Conservation (phyloP, 2,113 vertebrate genomes). For the Ictidomys tridecemlineatus region DNA sequence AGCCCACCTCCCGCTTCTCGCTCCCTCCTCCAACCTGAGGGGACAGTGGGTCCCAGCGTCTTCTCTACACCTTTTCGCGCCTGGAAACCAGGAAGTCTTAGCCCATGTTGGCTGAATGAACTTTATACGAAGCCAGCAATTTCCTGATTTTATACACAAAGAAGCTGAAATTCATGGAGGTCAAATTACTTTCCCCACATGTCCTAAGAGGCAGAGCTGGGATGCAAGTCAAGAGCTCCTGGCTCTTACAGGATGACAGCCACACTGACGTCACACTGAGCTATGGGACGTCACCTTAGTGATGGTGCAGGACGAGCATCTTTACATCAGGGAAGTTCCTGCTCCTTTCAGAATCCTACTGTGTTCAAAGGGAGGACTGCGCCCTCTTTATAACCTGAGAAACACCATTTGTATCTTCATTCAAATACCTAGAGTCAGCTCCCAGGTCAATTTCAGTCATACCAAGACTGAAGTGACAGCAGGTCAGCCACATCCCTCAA, state of each 20-base stretch:
- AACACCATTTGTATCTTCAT: constrained; percentile 20
- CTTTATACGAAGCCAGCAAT: neutral
- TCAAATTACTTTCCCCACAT: neutral
- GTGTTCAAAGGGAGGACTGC: neutral
- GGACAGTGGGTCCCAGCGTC: neutral
- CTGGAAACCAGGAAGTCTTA: neutral
- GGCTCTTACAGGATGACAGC: neutral
- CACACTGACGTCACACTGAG: neutral
- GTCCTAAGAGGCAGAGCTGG: neutral
- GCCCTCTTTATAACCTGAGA: constrained; percentile 24
- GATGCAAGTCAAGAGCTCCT: neutral
- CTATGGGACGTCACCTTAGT: neutral
- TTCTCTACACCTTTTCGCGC: neutral
- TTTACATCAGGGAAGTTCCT: constrained; percentile 10
- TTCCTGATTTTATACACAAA: neutral
- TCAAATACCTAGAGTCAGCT: constrained; percentile 70
- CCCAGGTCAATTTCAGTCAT: neutral
- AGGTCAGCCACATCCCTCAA: neutral
- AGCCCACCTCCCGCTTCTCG: neutral
- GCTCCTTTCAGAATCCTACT: constrained; percentile 38
- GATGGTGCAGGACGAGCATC: neutral
- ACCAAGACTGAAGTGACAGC: neutral
- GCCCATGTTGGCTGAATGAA: neutral
- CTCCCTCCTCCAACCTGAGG: neutral
- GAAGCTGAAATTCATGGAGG: neutral